A percentile compares a stretch with the other conserved stretches of the same genome.
These are phyloP conservation scores for Mandrillus leucophaeus DNA, from an alignment of 2,113 vertebrate genomes.

Conservation along the genomic window DNA sequence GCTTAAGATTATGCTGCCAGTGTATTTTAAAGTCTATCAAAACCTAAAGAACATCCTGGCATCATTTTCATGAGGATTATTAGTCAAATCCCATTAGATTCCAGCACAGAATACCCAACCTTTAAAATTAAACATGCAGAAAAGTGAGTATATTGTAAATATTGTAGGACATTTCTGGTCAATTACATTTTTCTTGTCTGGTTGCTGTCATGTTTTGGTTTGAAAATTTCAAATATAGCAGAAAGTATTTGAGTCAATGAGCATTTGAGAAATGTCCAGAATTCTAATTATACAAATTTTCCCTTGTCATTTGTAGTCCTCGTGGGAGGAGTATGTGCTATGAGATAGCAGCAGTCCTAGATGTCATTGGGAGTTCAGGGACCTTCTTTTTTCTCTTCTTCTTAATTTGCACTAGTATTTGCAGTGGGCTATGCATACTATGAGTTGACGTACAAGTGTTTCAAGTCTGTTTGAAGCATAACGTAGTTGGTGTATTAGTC, in stretches of 20 bases:
- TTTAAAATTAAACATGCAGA: slow-evolving; percentile 51
- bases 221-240: slow-evolving; percentile 33
- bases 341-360: background rate
- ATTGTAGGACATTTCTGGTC: background rate
- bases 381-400: slow-evolving; percentile 9
- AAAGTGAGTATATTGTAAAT: background rate
- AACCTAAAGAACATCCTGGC: slow-evolving; percentile 8
- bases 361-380: background rate
- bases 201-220: background rate
- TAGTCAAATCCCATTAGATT: slow-evolving; percentile 42
- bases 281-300: slow-evolving; percentile 23
- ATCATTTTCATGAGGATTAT: slow-evolving; percentile 62
- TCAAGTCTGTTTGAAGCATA: slow-evolving; percentile 49
- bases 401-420: slow-evolving; percentile 51
- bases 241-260: background rate
- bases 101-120: slow-evolving; percentile 37
- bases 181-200: slow-evolving; percentile 20
- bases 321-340: background rate
- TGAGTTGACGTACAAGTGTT: slow-evolving; percentile 52
- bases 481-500: background rate
- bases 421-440: slow-evolving; percentile 44
- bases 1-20: slow-evolving; percentile 36
- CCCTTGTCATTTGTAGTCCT: slow-evolving; percentile 5
- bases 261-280: background rate
- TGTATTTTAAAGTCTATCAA: slow-evolving; percentile 29